Evolutionary conservation across 2,888 invertebrate genomes (phyloP), one percentile per base, ranked within the genome.

Genomic region (Himalopsyche japonica): DNA sequence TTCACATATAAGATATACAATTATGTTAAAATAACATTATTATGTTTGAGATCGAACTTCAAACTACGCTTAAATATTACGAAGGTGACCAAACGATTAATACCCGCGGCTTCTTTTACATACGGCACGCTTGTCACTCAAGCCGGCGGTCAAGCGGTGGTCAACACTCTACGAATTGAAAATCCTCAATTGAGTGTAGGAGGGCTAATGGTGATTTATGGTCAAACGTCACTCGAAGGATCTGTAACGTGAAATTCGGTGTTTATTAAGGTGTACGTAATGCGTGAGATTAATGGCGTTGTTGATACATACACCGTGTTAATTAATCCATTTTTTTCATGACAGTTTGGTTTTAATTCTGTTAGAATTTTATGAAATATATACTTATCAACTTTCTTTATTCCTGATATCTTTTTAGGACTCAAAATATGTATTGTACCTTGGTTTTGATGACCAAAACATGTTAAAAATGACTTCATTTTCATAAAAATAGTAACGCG

Each of bases 121-220:
- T 43, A 76, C 76, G 30, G 82, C 82, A 82, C 82, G 82, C 82
- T 82, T 82, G 82, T 82, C 82, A 76, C 37, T 82, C 82, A 82
- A 82, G 48, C 48, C 47, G 77, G 15, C 30, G 47, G 76, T 49
- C 27, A 32, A 43, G 76, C 32, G 80, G 47, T 43, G 76, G 20
- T 24, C 76, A 43, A 82, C 82, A 82, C 76, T 48, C 20, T 57
- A 20, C 57, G 57, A 24, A 20, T 57, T 20, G 57, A 57, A 57
- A 57, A 57, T 57, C 57, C 57, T 57, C 20, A 57, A 57, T 57
- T 57, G 57, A 57, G 57, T 57, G 20, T 20, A 57, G 57, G 57
- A 10, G 20, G 57, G 20, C 57, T 57, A 57, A 57, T 57, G 57
- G 57, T 57, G 57, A 57, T 57, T 57, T 57, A 57, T 57, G 57